Conservation (phyloP, 2,797 vertebrate species). For the Okamejei kenojei region DNA sequence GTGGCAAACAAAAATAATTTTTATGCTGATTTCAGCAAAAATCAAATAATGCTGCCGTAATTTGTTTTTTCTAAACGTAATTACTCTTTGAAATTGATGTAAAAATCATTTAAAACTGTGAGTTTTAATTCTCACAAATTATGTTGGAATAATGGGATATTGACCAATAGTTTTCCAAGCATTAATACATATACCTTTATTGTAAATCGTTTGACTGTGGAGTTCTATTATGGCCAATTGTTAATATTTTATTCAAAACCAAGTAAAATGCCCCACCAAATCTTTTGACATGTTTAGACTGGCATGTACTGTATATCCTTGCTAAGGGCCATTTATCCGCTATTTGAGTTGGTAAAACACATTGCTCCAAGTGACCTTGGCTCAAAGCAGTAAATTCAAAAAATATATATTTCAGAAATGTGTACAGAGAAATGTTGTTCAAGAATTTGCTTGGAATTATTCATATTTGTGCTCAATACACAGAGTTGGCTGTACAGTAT, state of each 20-base stretch:
- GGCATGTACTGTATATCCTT: neutral
- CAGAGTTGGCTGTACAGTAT: neutral
- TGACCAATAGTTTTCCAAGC: neutral
- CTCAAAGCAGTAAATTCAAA: neutral
- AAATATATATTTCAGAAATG: slow-evolving; percentile 2
- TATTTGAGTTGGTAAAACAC: neutral
- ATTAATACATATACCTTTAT: neutral
- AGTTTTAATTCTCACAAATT: neutral
- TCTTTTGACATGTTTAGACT: neutral
- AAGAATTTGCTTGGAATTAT: slow-evolving; percentile 9
- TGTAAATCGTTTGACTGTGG: neutral
- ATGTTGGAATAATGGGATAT: neutral
- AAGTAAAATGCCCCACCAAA: neutral
- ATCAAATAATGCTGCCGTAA: neutral
- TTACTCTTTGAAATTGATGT: neutral
- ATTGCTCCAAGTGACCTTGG: neutral
- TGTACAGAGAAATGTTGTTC: slow-evolving; percentile 27
- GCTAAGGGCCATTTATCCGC: neutral
- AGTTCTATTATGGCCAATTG: too few species aligned
- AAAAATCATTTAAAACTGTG: neutral
- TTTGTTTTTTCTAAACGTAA: neutral
- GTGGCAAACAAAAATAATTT: neutral
- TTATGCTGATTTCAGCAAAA: neutral
- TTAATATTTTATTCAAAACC: neutral
- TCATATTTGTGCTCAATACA: neutral